Evolutionary conservation across 2,797 vertebrate species (phyloP).

Genomic region (Sebastes itinus): DNA sequence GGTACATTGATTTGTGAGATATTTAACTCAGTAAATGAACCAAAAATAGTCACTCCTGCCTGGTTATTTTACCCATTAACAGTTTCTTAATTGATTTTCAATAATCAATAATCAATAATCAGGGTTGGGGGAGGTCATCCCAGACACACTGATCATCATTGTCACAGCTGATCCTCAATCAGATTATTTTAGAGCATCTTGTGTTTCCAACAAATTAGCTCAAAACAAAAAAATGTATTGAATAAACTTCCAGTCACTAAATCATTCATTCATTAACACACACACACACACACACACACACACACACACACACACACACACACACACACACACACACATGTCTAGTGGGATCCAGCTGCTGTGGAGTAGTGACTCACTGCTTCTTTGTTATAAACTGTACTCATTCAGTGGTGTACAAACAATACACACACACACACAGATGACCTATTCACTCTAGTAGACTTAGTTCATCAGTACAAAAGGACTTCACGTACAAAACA

Average conservation of each 20-base stretch:
- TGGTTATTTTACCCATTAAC: background rate
- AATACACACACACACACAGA: background rate
- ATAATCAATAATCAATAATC: background rate
- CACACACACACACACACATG: background rate
- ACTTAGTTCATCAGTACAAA: background rate
- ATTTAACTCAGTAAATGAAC: background rate
- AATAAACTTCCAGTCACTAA: background rate
- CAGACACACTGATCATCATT: background rate
- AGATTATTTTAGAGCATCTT: background rate
- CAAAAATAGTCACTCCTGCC: background rate
- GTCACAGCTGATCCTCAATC: background rate
- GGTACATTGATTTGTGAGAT: background rate
- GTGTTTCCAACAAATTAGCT: background rate
- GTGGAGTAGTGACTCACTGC: slow-evolving; percentile 20
- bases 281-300: background rate
- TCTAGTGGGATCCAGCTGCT: background rate
- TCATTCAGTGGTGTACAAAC: background rate
- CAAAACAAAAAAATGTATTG: background rate
- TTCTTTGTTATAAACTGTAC: slow-evolving; percentile 6
- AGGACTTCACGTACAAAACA: no score
- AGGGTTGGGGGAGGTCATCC: background rate
- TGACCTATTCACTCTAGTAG: background rate
- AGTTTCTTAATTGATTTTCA: background rate
- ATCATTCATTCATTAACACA: slow-evolving; percentile 3
- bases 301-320: background rate